phyloP scores from a whole-genome alignment of 2,888 invertebrate species.

The Sceliomorpha sp. region DNA sequence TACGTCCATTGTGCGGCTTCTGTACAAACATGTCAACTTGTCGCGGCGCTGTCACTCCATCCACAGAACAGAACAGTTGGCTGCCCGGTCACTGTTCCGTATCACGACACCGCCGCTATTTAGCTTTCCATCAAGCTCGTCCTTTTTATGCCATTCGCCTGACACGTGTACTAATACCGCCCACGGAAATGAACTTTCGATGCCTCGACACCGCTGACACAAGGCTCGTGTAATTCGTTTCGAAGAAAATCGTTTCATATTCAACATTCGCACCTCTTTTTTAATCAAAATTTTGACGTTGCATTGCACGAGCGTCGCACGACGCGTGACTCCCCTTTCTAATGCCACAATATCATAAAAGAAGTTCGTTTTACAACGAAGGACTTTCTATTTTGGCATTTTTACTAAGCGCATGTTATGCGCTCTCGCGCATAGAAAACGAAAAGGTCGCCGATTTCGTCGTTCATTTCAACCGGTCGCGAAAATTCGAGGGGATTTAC shows the following conservation, averaged over 20 bases:
- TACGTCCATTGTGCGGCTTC: constrained; percentile 70
- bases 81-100: constrained; percentile 64
- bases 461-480: too few relatives aligned
- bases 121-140: constrained; percentile 71
- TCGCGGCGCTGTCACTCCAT: constrained; percentile 71
- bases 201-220: constrained; percentile 21
- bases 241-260: background rate
- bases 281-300: too few relatives aligned
- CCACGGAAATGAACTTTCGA: constrained; percentile 61
- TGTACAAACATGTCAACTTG: constrained; percentile 76
- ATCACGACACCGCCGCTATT: constrained; percentile 69
- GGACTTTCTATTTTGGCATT: constrained; percentile 63
- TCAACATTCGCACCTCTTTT: too few relatives aligned
- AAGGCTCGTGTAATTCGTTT: background rate
- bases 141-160: constrained; percentile 67
- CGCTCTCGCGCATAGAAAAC: background rate
- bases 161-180: constrained; percentile 59
- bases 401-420: constrained; percentile 43
- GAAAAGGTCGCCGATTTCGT: background rate
- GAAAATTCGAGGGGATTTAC: too few relatives aligned
- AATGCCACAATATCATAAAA: background rate
- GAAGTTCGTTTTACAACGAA: constrained; percentile 18
- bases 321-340: constrained; percentile 2
- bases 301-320: too few relatives aligned
- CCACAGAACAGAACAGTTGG: constrained; percentile 60